phyloP scores from a whole-genome alignment of 2,113 vertebrate genomes.

The Vulpes vulpes region DNA sequence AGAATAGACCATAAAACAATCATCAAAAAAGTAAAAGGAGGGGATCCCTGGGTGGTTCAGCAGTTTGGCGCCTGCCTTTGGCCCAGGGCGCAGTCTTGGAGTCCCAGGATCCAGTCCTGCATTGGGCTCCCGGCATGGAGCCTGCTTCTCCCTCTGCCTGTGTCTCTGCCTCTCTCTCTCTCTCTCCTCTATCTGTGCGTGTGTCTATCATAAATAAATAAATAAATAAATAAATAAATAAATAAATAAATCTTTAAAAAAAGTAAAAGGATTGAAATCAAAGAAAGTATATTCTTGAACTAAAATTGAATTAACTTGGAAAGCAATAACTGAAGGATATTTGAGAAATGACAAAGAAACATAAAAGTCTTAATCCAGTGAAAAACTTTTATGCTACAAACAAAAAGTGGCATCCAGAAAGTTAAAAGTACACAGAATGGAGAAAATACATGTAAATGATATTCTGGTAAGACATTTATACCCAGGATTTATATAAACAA shows the following conservation, averaged over 20 bases:
- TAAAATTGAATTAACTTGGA: background rate
- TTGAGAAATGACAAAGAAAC: background rate
- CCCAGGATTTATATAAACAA: background rate
- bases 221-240: too few relatives aligned
- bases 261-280: background rate
- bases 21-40: background rate
- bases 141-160: too few relatives aligned
- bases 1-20: background rate
- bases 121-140: too few relatives aligned
- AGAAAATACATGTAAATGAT: background rate
- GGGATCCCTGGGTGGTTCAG: too few relatives aligned
- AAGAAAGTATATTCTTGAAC: background rate
- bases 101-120: too few relatives aligned
- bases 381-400: background rate
- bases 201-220: too few relatives aligned
- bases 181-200: too few relatives aligned
- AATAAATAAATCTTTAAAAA: too few relatives aligned
- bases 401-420: background rate
- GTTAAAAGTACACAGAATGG: background rate
- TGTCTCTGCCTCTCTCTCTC: too few relatives aligned
- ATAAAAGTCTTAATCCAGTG: background rate
- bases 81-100: too few relatives aligned
- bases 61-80: too few relatives aligned
- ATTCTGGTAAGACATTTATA: background rate
- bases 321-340: background rate